Percentiles rank a stretch among this genome's conserved stretches.
These are phyloP conservation scores for Catostylus mosaicus DNA, from an alignment of 30 jellyfish, hydroid and myxozoan genomes.

Conservation along the genomic window DNA sequence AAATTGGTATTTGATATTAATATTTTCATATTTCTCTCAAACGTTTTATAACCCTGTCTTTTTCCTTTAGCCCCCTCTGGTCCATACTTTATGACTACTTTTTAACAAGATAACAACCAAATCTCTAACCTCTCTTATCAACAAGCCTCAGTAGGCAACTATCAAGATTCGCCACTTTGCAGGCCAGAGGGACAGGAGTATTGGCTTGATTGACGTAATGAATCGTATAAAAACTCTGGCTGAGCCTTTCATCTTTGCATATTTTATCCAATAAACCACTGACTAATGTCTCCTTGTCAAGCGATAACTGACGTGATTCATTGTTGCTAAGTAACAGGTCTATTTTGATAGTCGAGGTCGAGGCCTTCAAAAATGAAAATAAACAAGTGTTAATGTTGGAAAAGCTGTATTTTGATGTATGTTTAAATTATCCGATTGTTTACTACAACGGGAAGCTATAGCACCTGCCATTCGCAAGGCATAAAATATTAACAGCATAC, in stretches of 20 bases:
- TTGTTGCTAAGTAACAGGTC: conserved; percentile 1
- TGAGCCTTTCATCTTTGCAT: conserved; percentile 35
- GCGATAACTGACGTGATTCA: conserved; percentile 28
- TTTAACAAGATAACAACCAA: no score
- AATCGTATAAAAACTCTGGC: conserved; percentile 25
- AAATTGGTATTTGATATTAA: no score
- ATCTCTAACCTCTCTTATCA: conserved; percentile 35
- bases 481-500: not conserved
- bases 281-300: conserved; percentile 13
- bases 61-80: no score
- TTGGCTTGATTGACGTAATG: conserved; percentile 30
- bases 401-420: not conserved
- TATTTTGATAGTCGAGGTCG: conserved; percentile 12
- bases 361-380: not conserved
- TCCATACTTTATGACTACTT: no score
- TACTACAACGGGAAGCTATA: not conserved
- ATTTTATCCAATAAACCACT: conserved; percentile 18
- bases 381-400: not conserved
- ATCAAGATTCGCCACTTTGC: conserved; percentile 27
- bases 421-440: not conserved
- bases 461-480: not conserved
- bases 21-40: no score
- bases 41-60: no score
- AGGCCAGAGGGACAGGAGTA: conserved; percentile 33
- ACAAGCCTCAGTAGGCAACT: conserved; percentile 10